Evolutionary conservation across 2,797 vertebrate genomes (phyloP).

Genomic region (Poecilia picta): DNA sequence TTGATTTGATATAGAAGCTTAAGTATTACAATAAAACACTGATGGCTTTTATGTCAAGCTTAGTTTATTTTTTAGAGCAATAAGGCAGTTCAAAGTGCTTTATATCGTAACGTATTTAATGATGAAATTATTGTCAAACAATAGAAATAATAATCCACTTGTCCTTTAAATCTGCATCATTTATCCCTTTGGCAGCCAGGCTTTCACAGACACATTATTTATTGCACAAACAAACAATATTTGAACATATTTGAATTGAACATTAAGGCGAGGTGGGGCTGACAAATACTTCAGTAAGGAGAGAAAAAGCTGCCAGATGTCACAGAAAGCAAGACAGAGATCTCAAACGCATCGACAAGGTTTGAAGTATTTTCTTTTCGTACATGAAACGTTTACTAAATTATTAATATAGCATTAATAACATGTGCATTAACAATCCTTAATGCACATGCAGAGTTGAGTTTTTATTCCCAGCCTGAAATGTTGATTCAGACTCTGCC

Average conservation of each 20-base stretch:
- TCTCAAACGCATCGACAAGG: not conserved
- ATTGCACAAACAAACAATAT: not conserved
- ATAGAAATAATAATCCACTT: not conserved
- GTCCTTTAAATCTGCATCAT: not conserved
- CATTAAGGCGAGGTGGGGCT: not conserved
- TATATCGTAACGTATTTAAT: not conserved
- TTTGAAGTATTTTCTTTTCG: not conserved
- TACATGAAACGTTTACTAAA: not conserved
- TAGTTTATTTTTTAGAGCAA: too few species aligned
- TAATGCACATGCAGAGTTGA: not conserved
- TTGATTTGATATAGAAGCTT: not conserved
- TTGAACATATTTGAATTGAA: conserved; percentile 1
- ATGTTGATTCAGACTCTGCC: not conserved
- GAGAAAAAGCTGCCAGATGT: not conserved
- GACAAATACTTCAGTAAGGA: too few species aligned
- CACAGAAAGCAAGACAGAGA: not conserved
- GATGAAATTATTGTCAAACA: not conserved
- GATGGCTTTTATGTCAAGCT: not conserved
- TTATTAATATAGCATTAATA: too few species aligned
- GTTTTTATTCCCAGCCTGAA: not conserved
- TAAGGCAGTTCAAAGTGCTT: too few species aligned
- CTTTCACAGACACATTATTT: not conserved
- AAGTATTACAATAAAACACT: not conserved
- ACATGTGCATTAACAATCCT: not conserved
- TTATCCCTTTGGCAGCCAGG: not conserved